Conservation (phyloP, 1,140 invertebrate species). For the Bombus consobrinus region DNA sequence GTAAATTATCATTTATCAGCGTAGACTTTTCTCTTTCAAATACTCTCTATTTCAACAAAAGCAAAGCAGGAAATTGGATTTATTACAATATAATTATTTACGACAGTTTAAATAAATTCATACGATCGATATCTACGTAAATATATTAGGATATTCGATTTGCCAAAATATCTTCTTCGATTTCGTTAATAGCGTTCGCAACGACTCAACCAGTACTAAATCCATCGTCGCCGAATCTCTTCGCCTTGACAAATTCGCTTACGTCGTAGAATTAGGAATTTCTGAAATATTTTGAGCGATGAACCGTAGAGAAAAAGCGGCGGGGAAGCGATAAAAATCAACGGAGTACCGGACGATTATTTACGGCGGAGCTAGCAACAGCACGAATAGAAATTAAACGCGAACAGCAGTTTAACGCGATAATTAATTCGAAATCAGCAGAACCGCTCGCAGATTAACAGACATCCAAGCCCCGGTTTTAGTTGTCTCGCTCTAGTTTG, state of each 20-base stretch:
- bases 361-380: neutral
- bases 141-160: too few species aligned
- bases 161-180: too few species aligned
- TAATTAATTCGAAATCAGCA: conserved; percentile 51
- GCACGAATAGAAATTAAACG: conserved; percentile 14
- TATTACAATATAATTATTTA: neutral
- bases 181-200: neutral
- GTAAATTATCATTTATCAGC: neutral
- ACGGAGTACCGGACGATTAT: neutral
- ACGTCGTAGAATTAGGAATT: neutral
- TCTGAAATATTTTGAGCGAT: neutral
- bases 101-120: neutral
- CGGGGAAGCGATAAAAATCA: neutral
- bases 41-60: neutral
- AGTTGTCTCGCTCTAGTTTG: conserved; percentile 12
- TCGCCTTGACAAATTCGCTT: neutral
- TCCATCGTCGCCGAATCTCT: neutral
- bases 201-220: too few species aligned
- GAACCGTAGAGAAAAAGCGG: too few species aligned
- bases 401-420: conserved; percentile 37
- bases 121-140: too few species aligned
- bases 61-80: neutral
- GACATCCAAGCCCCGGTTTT: conserved; percentile 12
- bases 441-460: conserved; percentile 43
- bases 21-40: neutral